These are phyloP conservation scores for Proctacanthus coquilletti DNA, from an alignment of 1,140 invertebrate genomes.

Conservation along the genomic window DNA sequence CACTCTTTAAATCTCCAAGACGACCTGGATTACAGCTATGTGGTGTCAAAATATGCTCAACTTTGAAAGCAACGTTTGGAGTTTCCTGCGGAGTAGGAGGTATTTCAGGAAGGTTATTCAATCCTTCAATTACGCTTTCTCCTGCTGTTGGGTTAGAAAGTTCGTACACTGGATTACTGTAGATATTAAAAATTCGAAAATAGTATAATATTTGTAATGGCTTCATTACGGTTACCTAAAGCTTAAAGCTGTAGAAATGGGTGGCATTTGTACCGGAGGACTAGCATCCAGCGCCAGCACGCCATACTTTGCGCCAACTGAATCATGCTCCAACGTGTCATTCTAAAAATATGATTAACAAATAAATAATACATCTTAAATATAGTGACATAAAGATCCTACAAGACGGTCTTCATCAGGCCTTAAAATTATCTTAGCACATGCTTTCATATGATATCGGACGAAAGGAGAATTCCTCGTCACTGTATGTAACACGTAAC, in stretches of 20 bases:
- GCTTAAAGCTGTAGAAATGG: constrained; percentile 17
- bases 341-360: constrained; percentile 12
- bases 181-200: constrained; percentile 30
- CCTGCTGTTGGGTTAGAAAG: constrained; percentile 41
- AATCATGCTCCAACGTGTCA: constrained; percentile 17
- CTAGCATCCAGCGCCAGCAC: constrained; percentile 28
- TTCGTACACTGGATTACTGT: constrained; percentile 68
- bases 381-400: constrained; percentile 23
- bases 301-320: constrained; percentile 19
- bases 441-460: constrained; percentile 63
- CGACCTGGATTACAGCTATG: constrained; percentile 32
- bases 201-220: no score
- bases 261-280: constrained; percentile 16
- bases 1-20: constrained; percentile 33
- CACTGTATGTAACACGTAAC: constrained; percentile 58
- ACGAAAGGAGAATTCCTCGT: constrained; percentile 67
- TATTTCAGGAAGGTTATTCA: constrained; percentile 25
- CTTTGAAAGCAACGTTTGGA: constrained; percentile 45
- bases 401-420: constrained; percentile 60
- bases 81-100: constrained; percentile 23
- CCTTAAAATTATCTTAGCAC: constrained; percentile 54
- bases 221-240: constrained; percentile 23
- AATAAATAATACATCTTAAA: no score
- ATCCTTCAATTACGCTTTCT: constrained; percentile 29
- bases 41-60: constrained; percentile 61